These are phyloP conservation scores for Gymnoscopelus microlampas DNA, from an alignment of 2,797 vertebrate genomes.

Conservation along the genomic window DNA sequence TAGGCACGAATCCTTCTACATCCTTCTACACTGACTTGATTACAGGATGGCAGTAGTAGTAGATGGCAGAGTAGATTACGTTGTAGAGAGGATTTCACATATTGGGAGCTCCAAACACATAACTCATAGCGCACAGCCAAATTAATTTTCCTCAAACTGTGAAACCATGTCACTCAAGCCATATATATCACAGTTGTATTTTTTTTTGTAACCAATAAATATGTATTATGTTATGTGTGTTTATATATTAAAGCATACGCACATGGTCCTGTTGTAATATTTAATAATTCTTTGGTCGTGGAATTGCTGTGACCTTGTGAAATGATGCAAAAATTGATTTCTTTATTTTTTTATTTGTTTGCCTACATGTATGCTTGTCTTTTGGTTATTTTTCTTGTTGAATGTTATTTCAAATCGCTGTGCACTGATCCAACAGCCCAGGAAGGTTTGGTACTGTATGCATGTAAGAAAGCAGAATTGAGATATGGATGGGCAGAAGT, in stretches of 20 bases:
- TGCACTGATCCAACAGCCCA: slow-evolving; percentile 3
- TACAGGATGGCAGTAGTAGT: neutral
- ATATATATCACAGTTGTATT: slow-evolving; percentile 53
- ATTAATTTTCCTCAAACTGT: slow-evolving; percentile 31
- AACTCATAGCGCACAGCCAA: slow-evolving; percentile 13
- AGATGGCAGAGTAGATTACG: neutral
- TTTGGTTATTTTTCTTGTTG: slow-evolving; percentile 29
- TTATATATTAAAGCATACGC: slow-evolving; percentile 19
- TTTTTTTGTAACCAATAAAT: slow-evolving; percentile 32
- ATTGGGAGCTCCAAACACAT: neutral
- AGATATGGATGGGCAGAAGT: slow-evolving; percentile 1
- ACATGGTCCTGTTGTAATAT: slow-evolving; percentile 30
- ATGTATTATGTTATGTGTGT: slow-evolving; percentile 28
- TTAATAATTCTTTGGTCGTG: slow-evolving; percentile 37
- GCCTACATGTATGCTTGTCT: slow-evolving; percentile 12
- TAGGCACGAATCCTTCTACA: neutral
- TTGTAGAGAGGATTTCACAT: slow-evolving; percentile 2
- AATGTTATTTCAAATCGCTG: neutral
- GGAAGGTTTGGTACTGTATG: slow-evolving; percentile 31
- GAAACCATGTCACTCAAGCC: slow-evolving; percentile 68
- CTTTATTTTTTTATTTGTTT: slow-evolving; percentile 8
- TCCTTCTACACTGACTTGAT: slow-evolving; percentile 7
- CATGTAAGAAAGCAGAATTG: neutral
- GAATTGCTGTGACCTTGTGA: slow-evolving; percentile 45
- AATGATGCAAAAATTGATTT: slow-evolving; percentile 68